Evolutionary conservation across 2,797 vertebrate genomes (phyloP).

Genomic region (Myoxocephalus aenaeus): DNA sequence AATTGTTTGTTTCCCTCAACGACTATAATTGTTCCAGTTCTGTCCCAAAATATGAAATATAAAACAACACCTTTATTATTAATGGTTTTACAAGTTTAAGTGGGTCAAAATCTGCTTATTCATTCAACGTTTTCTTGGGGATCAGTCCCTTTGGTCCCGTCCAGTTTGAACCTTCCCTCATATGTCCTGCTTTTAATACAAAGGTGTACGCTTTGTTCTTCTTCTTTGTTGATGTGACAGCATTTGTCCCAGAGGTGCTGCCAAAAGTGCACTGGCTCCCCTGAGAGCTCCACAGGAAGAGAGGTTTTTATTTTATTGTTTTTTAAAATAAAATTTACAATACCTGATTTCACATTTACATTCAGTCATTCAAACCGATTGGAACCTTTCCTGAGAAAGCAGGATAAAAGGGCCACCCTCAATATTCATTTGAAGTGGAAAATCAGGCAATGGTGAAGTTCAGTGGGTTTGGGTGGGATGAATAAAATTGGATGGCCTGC

Average conservation of each 20-base stretch:
- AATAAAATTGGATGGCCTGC: conserved; percentile 54
- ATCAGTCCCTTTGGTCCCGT: conserved; percentile 25
- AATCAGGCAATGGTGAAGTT: conserved; percentile 61
- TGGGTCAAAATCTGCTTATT: conserved; percentile 16
- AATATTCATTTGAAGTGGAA: conserved; percentile 69
- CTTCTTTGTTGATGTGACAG: conserved; percentile 39
- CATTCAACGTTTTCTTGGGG: background rate
- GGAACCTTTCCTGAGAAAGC: conserved; percentile 42
- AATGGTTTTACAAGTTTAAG: background rate
- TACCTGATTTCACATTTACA: conserved; percentile 53
- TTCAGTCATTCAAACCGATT: conserved; percentile 49
- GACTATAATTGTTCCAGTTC: background rate
- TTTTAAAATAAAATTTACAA: conserved; percentile 17
- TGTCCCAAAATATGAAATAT: background rate
- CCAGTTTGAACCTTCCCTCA: conserved; percentile 14
- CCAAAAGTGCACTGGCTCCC: conserved; percentile 50
- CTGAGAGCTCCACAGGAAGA: conserved; percentile 41
- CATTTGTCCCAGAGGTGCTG: conserved; percentile 55
- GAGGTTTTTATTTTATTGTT: background rate
- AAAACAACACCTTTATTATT: conserved; percentile 2
- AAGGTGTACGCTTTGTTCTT: conserved; percentile 50
- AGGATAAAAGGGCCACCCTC: conserved; percentile 31
- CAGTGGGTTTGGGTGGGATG: conserved; percentile 62
- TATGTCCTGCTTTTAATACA: conserved; percentile 14
- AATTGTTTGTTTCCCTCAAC: background rate